Conservation (phyloP, 2,888 invertebrate genomes). For the Cabera pusaria region DNA sequence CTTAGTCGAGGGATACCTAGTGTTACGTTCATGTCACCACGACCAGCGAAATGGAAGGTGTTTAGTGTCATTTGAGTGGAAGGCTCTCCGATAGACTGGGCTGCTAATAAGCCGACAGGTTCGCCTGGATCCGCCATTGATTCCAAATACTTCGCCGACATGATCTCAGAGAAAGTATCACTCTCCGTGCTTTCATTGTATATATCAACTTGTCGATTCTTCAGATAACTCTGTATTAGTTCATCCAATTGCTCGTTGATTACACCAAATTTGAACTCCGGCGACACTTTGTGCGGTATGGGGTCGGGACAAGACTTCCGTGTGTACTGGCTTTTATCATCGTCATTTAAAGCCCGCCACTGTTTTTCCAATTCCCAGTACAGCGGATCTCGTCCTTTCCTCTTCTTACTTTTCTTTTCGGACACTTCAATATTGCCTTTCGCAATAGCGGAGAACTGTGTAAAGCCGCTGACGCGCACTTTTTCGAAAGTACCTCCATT, state of each 20-base stretch:
- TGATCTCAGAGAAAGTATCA: conserved; percentile 85
- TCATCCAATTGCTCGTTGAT: conserved; percentile 91
- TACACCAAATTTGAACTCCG: conserved; percentile 91
- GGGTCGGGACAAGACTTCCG: conserved; percentile 89
- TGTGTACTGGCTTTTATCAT: conserved; percentile 81
- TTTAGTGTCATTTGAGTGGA: conserved; percentile 99
- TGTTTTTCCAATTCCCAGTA: conserved; percentile 84
- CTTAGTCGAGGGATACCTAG: conserved; percentile 98
- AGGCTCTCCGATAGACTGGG: conserved; percentile 99
- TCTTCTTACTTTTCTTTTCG: conserved; percentile 45
- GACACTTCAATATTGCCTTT: conserved; percentile 67
- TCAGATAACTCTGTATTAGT: conserved; percentile 85
- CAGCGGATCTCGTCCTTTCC: conserved; percentile 83
- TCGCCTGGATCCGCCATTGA: conserved; percentile 95
- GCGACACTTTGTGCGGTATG: conserved; percentile 85
- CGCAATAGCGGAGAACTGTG: conserved; percentile 82
- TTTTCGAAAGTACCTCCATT: conserved; percentile 71
- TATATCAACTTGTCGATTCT: conserved; percentile 58
- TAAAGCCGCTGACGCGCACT: conserved; percentile 81
- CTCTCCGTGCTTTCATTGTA: conserved; percentile 59
- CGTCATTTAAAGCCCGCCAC: conserved; percentile 86
- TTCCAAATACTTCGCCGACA: conserved; percentile 90
- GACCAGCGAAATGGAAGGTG: conserved; percentile 99
- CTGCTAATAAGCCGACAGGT: conserved; percentile 97
- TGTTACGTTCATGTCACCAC: conserved; percentile 99